Evolutionary conservation across 1,140 invertebrate species (phyloP), one percentile per base, ranked within the genome.

Genomic region (Phthorimaea operculella): DNA sequence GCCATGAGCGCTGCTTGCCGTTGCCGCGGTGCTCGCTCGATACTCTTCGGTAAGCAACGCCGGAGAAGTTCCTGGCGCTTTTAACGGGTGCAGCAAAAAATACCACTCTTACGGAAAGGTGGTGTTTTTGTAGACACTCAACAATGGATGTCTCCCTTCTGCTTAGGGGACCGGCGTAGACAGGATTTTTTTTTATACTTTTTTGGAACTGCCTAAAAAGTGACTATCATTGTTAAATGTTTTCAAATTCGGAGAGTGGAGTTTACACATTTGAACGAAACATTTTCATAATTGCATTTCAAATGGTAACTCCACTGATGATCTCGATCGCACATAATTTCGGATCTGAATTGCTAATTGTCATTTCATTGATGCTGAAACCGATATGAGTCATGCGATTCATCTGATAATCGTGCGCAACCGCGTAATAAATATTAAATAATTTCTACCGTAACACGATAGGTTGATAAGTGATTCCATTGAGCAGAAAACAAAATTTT

Each of bases 11-110:
- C 60, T 58, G 21, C 6, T 28, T 28, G 21, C 2, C 36, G 36
- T 28, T 28, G 21, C 2, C 36, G 36, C n/a, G 36, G 10, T 39
- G 10, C 10, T 10, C 36, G n/a, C 36, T 39, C 51, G 54, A 58
- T 74, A 64, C 61, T 61, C 58, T 62, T 76, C 58, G 78, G 78
- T 83, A 79, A 83, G 76, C 72, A 71, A 74, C 63, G 71, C 67
- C 68, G 55, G 39, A 62, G 47, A 49, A 54, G 76, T 80, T 28
- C 21, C 21, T 75, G 68, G 75, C 75, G 72, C 70, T 78, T 76
- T 79, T 79, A 76, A 73, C 59, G 62, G 52, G 33, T 57, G 61
- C 50, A 59, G 64, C 57, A 68, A 77, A 79, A 74, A 73, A 71
- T n/a, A 64, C 55, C 49, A 59, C 54, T 59, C 54, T 52, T 60